A percentile compares a stretch with the other conserved stretches of the same genome.
These are phyloP conservation scores for Malacoctenus gilli DNA, from an alignment of 2,797 vertebrate genomes.

Conservation along the genomic window DNA sequence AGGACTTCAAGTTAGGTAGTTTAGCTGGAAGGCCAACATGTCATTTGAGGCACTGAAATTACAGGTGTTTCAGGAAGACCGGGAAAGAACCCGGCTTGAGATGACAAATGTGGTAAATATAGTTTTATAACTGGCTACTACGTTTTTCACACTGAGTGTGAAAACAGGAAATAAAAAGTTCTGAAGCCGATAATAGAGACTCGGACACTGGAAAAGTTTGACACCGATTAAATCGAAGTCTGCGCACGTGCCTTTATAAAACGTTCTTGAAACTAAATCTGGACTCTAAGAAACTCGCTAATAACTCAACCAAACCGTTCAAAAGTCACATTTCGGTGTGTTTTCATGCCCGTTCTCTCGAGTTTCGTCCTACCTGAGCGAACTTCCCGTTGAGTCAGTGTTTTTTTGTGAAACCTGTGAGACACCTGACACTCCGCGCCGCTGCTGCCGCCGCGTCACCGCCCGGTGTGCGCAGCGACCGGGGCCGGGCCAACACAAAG, in stretches of 20 bases:
- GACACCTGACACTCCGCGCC: conserved; percentile 74
- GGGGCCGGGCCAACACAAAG: conserved; percentile 54
- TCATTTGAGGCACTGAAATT: conserved; percentile 43
- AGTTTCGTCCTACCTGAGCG: conserved; percentile 67
- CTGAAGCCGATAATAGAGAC: no score
- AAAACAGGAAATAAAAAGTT: conserved; percentile 3
- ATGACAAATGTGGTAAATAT: no score
- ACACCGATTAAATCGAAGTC: conserved; percentile 7
- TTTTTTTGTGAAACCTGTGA: conserved; percentile 59
- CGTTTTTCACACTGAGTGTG: background rate
- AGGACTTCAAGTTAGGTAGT: conserved; percentile 1
- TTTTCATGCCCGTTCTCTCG: background rate
- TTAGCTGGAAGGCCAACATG: conserved; percentile 12
- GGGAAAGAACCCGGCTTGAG: no score
- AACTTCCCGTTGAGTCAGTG: conserved; percentile 47
- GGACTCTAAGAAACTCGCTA: background rate
- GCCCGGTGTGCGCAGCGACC: conserved; percentile 18
- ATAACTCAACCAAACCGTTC: background rate
- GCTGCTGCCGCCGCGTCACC: conserved; percentile 53
- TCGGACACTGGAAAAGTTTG: no score
- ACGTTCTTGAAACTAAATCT: background rate
- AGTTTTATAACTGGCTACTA: no score
- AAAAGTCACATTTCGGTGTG: background rate
- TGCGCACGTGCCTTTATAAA: conserved; percentile 21
- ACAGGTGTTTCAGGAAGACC: conserved; percentile 28